phyloP scores from a whole-genome alignment of 2,113 vertebrate genomes.

The Silurus meridionalis region DNA sequence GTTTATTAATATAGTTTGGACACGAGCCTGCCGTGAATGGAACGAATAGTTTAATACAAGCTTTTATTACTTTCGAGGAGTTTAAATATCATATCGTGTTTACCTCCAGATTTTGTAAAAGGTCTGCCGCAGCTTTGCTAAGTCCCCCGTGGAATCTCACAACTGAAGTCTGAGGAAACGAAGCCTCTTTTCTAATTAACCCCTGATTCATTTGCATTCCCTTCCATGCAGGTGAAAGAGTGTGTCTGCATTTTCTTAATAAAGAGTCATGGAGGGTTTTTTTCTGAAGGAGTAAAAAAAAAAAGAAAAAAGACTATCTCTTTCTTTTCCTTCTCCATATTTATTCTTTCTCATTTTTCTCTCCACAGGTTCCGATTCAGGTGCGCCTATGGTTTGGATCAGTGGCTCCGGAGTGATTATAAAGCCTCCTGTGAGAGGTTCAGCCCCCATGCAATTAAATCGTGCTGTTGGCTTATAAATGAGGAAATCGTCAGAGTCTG shows the following conservation, averaged over 20 bases:
- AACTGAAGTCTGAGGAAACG: background rate
- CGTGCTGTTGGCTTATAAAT: background rate
- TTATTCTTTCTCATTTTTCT: background rate
- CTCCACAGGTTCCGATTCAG: background rate
- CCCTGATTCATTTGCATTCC: conserved; percentile 27
- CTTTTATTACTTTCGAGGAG: conserved; percentile 19
- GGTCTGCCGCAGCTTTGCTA: conserved; percentile 1
- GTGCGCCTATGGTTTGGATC: background rate
- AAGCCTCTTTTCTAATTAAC: conserved; percentile 33
- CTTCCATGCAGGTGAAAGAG: conserved; percentile 6
- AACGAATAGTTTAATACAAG: background rate
- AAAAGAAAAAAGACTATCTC: background rate
- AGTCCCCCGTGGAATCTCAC: background rate
- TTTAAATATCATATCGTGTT: conserved; percentile 28
- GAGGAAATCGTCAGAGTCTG: background rate
- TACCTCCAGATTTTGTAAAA: conserved; percentile 24
- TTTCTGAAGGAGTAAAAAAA: background rate
- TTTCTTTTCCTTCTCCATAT: background rate
- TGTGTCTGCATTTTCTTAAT: background rate
- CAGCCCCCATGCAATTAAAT: conserved; percentile 17
- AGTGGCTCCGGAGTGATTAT: background rate
- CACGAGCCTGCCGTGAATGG: background rate
- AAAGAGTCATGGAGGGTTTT: background rate
- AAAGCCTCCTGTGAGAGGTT: background rate
- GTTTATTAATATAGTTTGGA: background rate